Evolutionary conservation across 1,140 invertebrate genomes (phyloP).

Genomic region (Macrobrachium rosenbergii): DNA sequence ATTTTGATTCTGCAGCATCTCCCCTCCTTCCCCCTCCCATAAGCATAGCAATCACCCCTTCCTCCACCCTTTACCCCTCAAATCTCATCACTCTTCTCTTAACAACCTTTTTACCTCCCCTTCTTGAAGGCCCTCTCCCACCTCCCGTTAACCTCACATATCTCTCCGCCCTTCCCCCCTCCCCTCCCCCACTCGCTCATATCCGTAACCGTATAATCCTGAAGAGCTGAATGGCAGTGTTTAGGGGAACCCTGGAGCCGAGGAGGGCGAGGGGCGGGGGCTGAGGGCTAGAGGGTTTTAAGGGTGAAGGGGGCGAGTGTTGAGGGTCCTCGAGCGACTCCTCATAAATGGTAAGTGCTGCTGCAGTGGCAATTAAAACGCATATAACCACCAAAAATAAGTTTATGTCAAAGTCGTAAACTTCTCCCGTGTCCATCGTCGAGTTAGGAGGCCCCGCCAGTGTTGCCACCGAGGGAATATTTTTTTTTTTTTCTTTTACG

Average conservation of each 20-base stretch:
- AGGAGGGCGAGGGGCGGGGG: neutral
- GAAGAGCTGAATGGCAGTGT: too few species aligned
- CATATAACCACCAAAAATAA: slow-evolving; percentile 43
- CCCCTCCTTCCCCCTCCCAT: too few species aligned
- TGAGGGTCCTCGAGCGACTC: neutral
- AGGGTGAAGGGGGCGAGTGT: neutral
- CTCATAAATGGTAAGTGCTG: slow-evolving; percentile 35
- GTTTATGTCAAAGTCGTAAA: slow-evolving; percentile 32
- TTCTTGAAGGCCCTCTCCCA: neutral
- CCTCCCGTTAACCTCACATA: neutral
- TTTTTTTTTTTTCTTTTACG: too few species aligned
- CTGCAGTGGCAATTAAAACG: slow-evolving; percentile 40
- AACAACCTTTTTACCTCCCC: too few species aligned
- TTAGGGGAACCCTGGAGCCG: too few species aligned
- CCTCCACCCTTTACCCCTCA: neutral
- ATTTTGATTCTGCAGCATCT: too few species aligned
- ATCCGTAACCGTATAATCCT: neutral
- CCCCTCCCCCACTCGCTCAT: neutral
- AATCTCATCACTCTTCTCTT: neutral
- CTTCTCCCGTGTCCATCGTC: neutral
- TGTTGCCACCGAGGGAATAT: neutral
- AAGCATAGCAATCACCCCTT: neutral
- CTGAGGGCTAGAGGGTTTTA: neutral
- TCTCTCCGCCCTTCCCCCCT: neutral
- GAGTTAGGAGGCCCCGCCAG: neutral